Base-by-base conservation (phyloP, 2,113 vertebrate genomes). In the Corydoras sp. region DNA sequence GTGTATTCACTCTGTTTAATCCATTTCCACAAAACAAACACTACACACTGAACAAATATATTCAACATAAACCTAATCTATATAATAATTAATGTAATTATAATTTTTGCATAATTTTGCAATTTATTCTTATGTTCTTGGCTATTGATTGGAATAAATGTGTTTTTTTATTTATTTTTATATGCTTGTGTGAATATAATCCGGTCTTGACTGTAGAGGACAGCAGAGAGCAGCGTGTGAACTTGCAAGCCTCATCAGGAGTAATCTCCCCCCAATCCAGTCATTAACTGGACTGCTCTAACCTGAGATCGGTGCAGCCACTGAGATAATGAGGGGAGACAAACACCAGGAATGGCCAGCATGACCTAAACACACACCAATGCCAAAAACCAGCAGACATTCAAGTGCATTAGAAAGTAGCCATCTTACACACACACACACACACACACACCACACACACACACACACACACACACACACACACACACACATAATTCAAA, bases 201-300 rank as follows among this genome's bases (percentile, higher is more conserved):
- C 49, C 60, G 69, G 66, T 75, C 58, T 55, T 58, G 77, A 75
- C 79, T 77, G 75, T 67, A 83, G 77, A 77, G 81, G 81, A 76
- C 77, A 81, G 79, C 70, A 79, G 75, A 77, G 79, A 72, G 75
- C 79, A 82, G 69, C 53, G 56, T 69, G 74, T 67, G 62, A 71
- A 61, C 50, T 58, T 18, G 9, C 58, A 65, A 59, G 51, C 24
- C 65, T 62, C 49, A 73, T 72, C 68, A 62, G 74, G 12, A 31
- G 49, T 51, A 71, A 71, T 76, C 68, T 71, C 48, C n/a, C 24
- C 58, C 70, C 71, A 67, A 61, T 68, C 29, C 10, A 31, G 32
- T 72, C 63, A 78, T 72, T 72, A 71, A 62, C 29, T 49, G 10
- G 35, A 4, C 18, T 54, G 62, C 14, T 53, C 56, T 77, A 64